These are phyloP conservation scores for Calidris pugnax DNA, from an alignment of 2,113 vertebrate species.

Conservation along the genomic window DNA sequence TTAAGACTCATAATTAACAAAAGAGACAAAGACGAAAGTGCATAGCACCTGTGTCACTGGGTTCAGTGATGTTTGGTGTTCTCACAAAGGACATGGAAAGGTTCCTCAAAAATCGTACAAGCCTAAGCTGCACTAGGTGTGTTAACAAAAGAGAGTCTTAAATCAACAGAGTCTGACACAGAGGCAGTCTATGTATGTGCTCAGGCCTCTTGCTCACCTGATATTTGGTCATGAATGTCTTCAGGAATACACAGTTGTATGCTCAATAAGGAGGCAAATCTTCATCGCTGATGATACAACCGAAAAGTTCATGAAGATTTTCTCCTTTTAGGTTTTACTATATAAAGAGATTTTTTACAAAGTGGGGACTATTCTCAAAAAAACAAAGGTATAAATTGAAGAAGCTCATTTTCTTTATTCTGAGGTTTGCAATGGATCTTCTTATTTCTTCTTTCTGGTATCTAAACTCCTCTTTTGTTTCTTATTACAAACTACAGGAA, in stretches of 20 bases:
- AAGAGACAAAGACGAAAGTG: not conserved
- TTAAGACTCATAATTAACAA: not conserved
- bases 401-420: not conserved
- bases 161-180: not conserved
- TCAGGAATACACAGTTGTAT: not conserved
- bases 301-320: not conserved
- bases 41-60: not conserved
- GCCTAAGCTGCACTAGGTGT: not conserved
- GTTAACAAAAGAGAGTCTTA: not conserved
- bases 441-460: not conserved
- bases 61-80: not conserved
- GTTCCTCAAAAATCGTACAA: not conserved
- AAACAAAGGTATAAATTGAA: not conserved
- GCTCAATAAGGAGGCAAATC: not conserved
- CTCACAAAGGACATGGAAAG: not conserved
- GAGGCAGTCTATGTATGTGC: fast-evolving
- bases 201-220: not conserved
- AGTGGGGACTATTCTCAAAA: not conserved
- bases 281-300: not conserved
- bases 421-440: not conserved
- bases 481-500: not conserved
- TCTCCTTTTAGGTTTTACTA: not conserved
- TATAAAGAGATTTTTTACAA: not conserved
- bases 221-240: not conserved
- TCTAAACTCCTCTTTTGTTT: not conserved